These are phyloP conservation scores for Drosophila chauvacae DNA, from an alignment of 1,140 invertebrate genomes.

Conservation along the genomic window DNA sequence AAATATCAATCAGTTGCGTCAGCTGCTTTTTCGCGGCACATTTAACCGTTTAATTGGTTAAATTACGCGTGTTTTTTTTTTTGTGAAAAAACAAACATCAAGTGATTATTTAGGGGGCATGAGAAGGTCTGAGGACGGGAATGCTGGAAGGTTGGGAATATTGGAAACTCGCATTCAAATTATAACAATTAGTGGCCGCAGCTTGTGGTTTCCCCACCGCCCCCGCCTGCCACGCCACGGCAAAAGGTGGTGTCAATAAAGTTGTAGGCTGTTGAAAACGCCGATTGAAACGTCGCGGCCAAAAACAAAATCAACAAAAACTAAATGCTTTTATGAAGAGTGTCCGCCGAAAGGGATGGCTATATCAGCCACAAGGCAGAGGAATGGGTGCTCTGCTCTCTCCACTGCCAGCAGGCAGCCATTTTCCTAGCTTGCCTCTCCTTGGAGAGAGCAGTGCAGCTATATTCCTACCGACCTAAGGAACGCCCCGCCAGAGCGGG, in stretches of 20 bases:
- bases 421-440: constrained; percentile 55
- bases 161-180: constrained; percentile 40
- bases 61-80: constrained; percentile 46
- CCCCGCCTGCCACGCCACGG: constrained; percentile 15
- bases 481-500: constrained; percentile 54
- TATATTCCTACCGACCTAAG: constrained; percentile 18
- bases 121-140: background rate
- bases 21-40: constrained; percentile 45
- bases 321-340: constrained; percentile 66
- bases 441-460: constrained; percentile 43
- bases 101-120: constrained; percentile 10
- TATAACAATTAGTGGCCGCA: constrained; percentile 62
- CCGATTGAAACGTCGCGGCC: constrained; percentile 79
- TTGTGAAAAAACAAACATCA: constrained; percentile 35
- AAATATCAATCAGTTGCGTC: constrained; percentile 73
- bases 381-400: constrained; percentile 61
- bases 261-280: constrained; percentile 66
- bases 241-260: constrained; percentile 75
- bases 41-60: constrained; percentile 64
- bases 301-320: constrained; percentile 79
- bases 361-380: background rate
- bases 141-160: constrained; percentile 8
- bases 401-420: constrained; percentile 67
- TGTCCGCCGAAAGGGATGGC: constrained; percentile 2
- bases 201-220: constrained; percentile 30